phyloP scores from a whole-genome alignment of 2,888 invertebrate species.

The Phalangium opilio region DNA sequence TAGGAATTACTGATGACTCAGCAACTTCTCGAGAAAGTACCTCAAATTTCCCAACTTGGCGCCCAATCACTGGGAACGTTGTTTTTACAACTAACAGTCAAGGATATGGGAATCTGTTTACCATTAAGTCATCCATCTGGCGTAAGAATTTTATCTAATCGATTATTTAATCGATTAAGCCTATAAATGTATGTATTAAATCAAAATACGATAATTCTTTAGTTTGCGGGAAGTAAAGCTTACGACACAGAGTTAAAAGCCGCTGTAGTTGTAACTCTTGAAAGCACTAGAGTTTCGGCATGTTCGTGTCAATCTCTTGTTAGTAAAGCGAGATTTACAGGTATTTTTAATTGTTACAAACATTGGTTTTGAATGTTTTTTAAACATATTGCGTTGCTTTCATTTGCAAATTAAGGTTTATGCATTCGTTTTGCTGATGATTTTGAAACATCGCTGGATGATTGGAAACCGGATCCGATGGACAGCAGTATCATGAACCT shows the following conservation, averaged over 20 bases:
- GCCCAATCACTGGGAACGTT: conserved; percentile 72
- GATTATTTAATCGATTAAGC: background rate
- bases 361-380: background rate
- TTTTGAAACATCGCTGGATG: conserved; percentile 88
- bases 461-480: conserved; percentile 83
- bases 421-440: conserved; percentile 93
- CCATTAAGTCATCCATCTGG: conserved; percentile 70
- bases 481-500: conserved; percentile 68
- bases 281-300: conserved; percentile 88
- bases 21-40: conserved; percentile 48
- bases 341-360: conserved; percentile 21
- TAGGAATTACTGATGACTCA: conserved; percentile 39
- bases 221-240: conserved; percentile 8
- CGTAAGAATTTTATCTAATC: conserved; percentile 28
- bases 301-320: conserved; percentile 92
- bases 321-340: conserved; percentile 53
- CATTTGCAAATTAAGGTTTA: conserved; percentile 43
- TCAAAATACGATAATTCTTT: background rate
- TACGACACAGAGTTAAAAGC: conserved; percentile 60
- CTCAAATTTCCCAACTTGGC: conserved; percentile 51
- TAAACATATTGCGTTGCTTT: background rate
- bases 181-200: background rate
- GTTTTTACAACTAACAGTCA: conserved; percentile 83
- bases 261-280: conserved; percentile 87
- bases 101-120: conserved; percentile 90